Conservation (phyloP, 2,797 vertebrate species). For the Gallinago stenura region DNA sequence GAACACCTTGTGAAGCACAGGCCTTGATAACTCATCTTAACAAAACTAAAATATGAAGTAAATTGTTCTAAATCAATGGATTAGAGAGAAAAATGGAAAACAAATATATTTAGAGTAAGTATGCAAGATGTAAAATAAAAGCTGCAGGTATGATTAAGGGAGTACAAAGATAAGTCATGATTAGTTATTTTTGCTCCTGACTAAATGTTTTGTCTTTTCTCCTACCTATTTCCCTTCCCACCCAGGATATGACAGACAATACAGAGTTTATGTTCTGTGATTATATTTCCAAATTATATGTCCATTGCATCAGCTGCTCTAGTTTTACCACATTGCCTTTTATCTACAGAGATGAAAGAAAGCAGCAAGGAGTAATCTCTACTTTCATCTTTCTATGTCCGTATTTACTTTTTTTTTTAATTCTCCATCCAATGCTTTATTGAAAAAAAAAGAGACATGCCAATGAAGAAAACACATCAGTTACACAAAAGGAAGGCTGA, state of each 20-base stretch:
- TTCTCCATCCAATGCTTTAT: background rate
- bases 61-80: background rate
- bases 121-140: background rate
- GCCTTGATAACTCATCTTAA: background rate
- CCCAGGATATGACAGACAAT: background rate
- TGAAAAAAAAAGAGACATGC: background rate
- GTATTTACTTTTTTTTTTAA: background rate
- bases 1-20: background rate
- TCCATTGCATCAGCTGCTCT: background rate
- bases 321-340: background rate
- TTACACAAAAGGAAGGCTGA: background rate
- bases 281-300: background rate
- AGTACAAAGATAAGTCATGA: background rate
- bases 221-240: background rate
- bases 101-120: background rate
- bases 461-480: background rate
- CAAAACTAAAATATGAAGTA: background rate
- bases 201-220: background rate
- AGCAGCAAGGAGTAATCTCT: background rate
- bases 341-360: background rate
- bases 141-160: background rate
- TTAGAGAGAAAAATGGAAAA: background rate
- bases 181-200: background rate
- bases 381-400: background rate
- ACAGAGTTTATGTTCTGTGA: background rate